Evolutionary conservation across 2,113 vertebrate species (phyloP), one percentile per base, ranked within the genome.

Genomic region (Ramphastos sulfuratus): DNA sequence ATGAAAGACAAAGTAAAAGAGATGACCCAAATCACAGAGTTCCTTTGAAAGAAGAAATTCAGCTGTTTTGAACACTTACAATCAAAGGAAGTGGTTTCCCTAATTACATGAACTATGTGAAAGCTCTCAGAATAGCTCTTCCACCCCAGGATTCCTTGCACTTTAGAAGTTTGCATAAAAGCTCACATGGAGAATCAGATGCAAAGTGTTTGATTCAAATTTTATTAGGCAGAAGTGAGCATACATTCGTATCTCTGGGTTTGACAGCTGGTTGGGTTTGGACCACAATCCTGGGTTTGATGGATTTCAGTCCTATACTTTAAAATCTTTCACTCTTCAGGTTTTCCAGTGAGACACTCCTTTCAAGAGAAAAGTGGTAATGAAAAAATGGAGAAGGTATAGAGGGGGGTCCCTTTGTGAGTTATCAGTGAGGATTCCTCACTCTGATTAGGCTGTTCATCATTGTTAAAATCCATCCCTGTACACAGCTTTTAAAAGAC

Each of bases 91-190:
- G 98, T 98, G 98, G 97, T 98, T 98, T 98, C 98, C 98, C 98
- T 98, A 98, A 98, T 98, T 98, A 98, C 97, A 95, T 97, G 98
- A 98, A 97, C 98, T 98, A 98, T 97, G 97, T 98, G 98, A 98
- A 98, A 97, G 97, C 98, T 98, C 98, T 98, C 96, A 97, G 98
- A 98, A 98, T 98, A 98, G 97, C 97, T 98, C 97, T 97, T 97
- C 98, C 97, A 97, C 98, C 98, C 97, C 98, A 98, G 98, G 98
- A 98, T 98, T 97, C 98, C 96, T 97, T 98, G 97, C 97, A 98
- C 98, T 98, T 98, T 98, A 98, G 98, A 98, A 98, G 98, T 98
- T 98, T 98, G 98, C 97, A 98, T 98, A 98, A 98, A 98, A 98
- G 98, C 98, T 98, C 97, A 98, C 97, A 97, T 95, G 96, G 98